Evolutionary conservation across 2,797 vertebrate genomes (phyloP), one percentile per base, ranked within the genome.

Genomic region (Coregonus suidteri): DNA sequence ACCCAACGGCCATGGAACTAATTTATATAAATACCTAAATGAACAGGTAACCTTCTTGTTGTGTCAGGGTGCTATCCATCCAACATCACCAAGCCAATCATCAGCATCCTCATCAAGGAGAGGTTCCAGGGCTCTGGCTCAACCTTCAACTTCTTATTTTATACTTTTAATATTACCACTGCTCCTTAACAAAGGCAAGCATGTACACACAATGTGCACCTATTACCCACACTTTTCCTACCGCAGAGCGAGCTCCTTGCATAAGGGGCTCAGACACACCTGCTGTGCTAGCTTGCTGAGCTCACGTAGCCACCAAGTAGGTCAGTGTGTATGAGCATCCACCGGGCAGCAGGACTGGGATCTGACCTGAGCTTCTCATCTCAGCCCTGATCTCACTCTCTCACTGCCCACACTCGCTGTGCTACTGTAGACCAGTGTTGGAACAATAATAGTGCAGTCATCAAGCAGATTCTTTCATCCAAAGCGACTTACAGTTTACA

Each of bases 151-250:
- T 85, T 75, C 85, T 20, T 6, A 59, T 78, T 11, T 16, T 20
- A 62, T 54, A 14, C 6, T 9, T n/a, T 31, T 18, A 59, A 6
- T 59, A 62, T 62, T 80, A 82, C 56, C 80, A 80, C 77, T 25
- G 85, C 82, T 82, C 90, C 79, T 85, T 84, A 86, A 86, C 81
- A 85, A 85, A 90, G 86, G 88, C 90, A 86, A 88, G 82, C 83
- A 64, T 83, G 76, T n/a, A 81, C 30, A 72, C 37, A 37, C 78
- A 47, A 37, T 31, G 66, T 54, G 77, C 25, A 73, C 83, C 78
- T 14, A 75, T 88, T 83, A 83, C 85, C 84, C 84, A 82, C 85
- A 80, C 83, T 79, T 76, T 76, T 70, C 73, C 78, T 85, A 69
- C 76, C 72, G 73, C 69, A 72, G 71, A 66, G 67, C 52, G 71